Percentiles rank a stretch among this genome's conserved stretches.
Conservation (phyloP, 2,888 invertebrate species). For the Microctonus hyperodae region DNA sequence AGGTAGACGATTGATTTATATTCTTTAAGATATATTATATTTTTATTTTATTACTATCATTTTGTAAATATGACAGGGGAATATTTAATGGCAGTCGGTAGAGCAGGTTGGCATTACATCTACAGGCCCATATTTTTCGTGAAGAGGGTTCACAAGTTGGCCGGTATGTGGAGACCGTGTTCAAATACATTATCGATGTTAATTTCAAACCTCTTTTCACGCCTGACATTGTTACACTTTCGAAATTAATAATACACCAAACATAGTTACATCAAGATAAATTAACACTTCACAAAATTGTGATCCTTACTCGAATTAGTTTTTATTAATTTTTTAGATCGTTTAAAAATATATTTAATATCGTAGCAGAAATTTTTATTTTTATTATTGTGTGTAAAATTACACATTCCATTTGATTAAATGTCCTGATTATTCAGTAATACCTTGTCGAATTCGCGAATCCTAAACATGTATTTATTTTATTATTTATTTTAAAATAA, state of each 20-base stretch:
- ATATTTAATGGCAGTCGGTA: conserved; percentile 47
- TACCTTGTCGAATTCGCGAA: no score
- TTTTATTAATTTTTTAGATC: no score
- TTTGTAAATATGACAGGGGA: background rate
- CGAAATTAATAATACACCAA: no score
- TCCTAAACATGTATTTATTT: no score
- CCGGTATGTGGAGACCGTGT: conserved; percentile 43
- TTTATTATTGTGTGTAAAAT: no score
- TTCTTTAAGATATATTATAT: background rate
- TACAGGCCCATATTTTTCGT: conserved; percentile 38
- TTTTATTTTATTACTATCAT: background rate
- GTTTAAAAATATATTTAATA: no score
- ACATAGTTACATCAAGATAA: background rate
- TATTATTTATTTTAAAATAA: no score
- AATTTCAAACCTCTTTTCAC: background rate
- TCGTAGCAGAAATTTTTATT: no score
- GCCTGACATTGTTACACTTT: background rate
- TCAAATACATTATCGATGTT: conserved; percentile 5
- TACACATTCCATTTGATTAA: background rate
- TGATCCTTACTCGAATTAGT: no score
- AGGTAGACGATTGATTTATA: no score
- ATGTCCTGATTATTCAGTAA: no score
- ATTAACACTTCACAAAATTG: no score
- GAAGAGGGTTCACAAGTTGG: conserved; percentile 36
- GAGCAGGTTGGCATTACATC: conserved; percentile 47